Evolutionary conservation across 2,797 vertebrate species (phyloP).

Genomic region (Sphenodon punctatus): DNA sequence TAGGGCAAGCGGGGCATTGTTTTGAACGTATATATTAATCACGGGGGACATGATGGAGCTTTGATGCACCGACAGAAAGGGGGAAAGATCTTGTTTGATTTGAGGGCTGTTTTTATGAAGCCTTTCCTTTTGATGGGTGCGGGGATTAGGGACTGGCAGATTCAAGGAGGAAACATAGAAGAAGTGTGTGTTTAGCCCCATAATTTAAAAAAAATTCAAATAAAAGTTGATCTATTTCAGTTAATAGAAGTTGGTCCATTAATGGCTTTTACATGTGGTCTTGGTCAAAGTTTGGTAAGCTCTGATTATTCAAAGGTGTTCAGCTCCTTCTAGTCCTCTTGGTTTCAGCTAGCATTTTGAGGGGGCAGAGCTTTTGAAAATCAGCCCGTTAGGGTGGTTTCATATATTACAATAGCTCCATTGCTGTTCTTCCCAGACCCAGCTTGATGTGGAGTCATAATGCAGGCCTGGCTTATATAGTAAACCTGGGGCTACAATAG

Average conservation of each 20-base stretch:
- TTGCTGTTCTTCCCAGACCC: no score
- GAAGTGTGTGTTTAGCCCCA: not conserved
- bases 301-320: not conserved
- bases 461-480: no score
- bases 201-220: not conserved
- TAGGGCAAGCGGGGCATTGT: not conserved
- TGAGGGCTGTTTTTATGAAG: not conserved
- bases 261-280: not conserved
- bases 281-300: not conserved
- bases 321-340: not conserved
- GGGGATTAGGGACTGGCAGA: not conserved
- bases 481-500: no score
- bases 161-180: accelerated
- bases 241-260: not conserved
- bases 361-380: not conserved
- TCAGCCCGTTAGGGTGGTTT: no score
- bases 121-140: accelerated
- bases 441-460: no score
- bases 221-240: no score
- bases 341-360: not conserved
- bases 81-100: not conserved
- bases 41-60: not conserved
- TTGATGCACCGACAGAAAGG: not conserved
- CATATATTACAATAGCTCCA: no score
- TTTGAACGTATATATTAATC: not conserved